Conservation (phyloP, 1,140 invertebrate genomes). For the Neodiprion lecontei region DNA sequence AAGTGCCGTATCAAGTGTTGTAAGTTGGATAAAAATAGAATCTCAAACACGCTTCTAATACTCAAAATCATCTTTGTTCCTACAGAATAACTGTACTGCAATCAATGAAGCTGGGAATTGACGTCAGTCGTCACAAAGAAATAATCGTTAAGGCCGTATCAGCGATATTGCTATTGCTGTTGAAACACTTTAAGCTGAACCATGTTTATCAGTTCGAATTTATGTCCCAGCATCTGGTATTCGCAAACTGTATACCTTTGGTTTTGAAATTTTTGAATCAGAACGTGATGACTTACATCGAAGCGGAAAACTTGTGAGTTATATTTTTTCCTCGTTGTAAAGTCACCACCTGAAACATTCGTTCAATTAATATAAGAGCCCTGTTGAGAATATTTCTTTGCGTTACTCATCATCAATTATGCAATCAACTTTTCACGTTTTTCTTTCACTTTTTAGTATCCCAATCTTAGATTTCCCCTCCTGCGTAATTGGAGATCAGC, state of each 20-base stretch:
- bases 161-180: constrained; percentile 87
- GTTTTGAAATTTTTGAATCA: constrained; percentile 99
- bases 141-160: constrained; percentile 98
- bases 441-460: constrained; percentile 68
- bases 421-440: constrained; percentile 18
- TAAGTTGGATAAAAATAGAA: not conserved
- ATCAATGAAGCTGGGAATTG: constrained; percentile 95
- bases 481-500: constrained; percentile 95
- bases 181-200: constrained; percentile 99
- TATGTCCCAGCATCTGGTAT: constrained; percentile 98
- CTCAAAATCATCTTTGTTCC: constrained; percentile 21
- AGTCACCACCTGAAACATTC: no score
- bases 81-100: constrained; percentile 91
- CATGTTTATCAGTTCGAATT: constrained; percentile 99
- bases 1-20: not conserved
- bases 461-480: constrained; percentile 94
- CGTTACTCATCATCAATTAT: not conserved
- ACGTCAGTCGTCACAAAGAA: constrained; percentile 98
- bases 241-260: constrained; percentile 98
- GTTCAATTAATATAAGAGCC: no score
- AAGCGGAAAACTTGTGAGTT: constrained; percentile 88
- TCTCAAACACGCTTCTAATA: not conserved
- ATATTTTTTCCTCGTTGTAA: no score
- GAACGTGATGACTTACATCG: constrained; percentile 95
- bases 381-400: no score